Base-by-base conservation (phyloP, 2,797 vertebrate genomes). In the Otolemur crassicaudatus region DNA sequence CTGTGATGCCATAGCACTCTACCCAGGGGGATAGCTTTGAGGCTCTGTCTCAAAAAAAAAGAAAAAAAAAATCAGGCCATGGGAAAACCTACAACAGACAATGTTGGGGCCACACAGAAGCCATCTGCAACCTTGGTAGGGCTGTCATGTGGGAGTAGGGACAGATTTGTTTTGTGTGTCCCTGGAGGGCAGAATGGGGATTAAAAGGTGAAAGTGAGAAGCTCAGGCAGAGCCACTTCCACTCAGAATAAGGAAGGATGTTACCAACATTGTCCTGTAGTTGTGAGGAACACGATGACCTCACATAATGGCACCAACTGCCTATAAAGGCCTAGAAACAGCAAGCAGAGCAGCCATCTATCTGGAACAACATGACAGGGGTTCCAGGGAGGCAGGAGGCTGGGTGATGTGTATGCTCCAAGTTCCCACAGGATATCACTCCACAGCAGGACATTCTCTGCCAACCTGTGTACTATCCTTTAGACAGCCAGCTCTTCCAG, bases 201-300 rank as follows among this genome's bases (percentile, higher is more conserved):
- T 19, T 79, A n/a, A 31, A 99, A 99, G 75, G 67, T 58, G 58
- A 81, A 70, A 49, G 72, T 29, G 8, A 85, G 77, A 87, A 25
- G 34, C 53, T 93, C 77, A 86, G 40, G 34, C 46, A 70, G 10
- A 90, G 58, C 77, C 49, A 58, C 22, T 69, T 88, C 49, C 23
- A 58, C 72, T 67, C 29, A 31, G 61, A 90, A 31, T 63, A 87
- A 34, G 46, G 34, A 82, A 87, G 49, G 63, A 34, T 23, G n/a
- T 81, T 43, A 81, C 53, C 20, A 37, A 46, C 9, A 13, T 70
- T 76, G 9, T 37, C 34, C 40, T 56, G 5, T 40, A 67, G 37
- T 22, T 63, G 31, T 31, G 58, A 93, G 73, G 87, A 76, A 84
- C 80, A 90, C 5, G 2, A 29, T 20, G 53, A 37, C 63, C 70